Conservation (phyloP, 2,888 invertebrate species). For the Holacanthella duospinosa region DNA sequence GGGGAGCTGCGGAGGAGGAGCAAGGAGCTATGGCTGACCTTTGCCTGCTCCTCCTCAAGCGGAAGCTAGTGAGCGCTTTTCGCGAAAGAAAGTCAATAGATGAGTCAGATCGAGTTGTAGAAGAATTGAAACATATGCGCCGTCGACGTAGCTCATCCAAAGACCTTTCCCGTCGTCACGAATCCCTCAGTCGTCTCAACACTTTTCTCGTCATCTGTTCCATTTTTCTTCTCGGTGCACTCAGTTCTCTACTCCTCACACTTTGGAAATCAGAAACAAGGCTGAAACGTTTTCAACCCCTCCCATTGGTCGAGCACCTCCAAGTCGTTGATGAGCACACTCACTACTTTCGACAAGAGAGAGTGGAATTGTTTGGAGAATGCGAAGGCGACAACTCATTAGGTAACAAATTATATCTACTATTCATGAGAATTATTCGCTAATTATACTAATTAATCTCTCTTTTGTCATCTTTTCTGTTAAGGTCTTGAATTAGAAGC, state of each 20-base stretch:
- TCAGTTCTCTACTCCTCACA: slow-evolving; percentile 26
- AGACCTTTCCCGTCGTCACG: not conserved
- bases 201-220: slow-evolving; percentile 14
- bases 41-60: not conserved
- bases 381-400: slow-evolving; percentile 36
- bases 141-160: not conserved
- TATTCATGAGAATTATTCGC: not conserved
- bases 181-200: not conserved
- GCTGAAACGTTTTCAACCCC: slow-evolving; percentile 30
- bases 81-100: not conserved
- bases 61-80: not conserved
- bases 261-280: slow-evolving; percentile 16
- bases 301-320: slow-evolving; percentile 27
- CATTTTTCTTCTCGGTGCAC: slow-evolving; percentile 26
- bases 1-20: no score
- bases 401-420: slow-evolving; percentile 16
- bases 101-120: not conserved
- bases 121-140: not conserved
- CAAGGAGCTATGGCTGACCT: not conserved
- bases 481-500: slow-evolving; percentile 58
- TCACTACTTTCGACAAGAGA: not conserved
- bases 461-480: no score
- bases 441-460: not conserved
- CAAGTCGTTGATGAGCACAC: slow-evolving; percentile 22
- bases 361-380: slow-evolving; percentile 24